phyloP scores from a whole-genome alignment of 2,113 vertebrate species.

The Erythrocercus mccallii region DNA sequence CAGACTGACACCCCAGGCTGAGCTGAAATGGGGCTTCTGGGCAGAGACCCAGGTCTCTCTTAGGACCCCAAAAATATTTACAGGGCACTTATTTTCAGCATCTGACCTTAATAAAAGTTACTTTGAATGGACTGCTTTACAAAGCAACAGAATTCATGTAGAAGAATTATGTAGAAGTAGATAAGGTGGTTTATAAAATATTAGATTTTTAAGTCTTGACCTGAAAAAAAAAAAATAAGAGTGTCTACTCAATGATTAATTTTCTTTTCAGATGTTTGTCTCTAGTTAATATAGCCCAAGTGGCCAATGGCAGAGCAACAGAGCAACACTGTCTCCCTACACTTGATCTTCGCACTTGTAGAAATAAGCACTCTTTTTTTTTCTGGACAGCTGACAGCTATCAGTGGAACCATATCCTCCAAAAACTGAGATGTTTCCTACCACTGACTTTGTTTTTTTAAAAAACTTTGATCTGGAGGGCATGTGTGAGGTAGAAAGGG shows the following conservation, averaged over 20 bases:
- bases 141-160: neutral
- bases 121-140: neutral
- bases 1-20: neutral
- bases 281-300: neutral
- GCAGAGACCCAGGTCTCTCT: neutral
- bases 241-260: neutral
- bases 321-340: neutral
- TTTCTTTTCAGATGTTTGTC: neutral
- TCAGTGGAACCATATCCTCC: neutral
- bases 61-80: neutral
- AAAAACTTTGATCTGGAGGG: slow-evolving; percentile 15
- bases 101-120: neutral
- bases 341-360: neutral
- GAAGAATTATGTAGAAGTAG: neutral
- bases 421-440: neutral
- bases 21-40: neutral
- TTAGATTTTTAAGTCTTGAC: neutral
- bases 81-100: neutral
- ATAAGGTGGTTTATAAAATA: neutral
- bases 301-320: neutral
- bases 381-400: neutral
- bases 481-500: neutral
- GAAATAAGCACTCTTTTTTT: neutral
- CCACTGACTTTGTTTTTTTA: neutral
- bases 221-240: neutral